phyloP scores from a whole-genome alignment of 2,113 vertebrate genomes.

The Menidia beryllina region DNA sequence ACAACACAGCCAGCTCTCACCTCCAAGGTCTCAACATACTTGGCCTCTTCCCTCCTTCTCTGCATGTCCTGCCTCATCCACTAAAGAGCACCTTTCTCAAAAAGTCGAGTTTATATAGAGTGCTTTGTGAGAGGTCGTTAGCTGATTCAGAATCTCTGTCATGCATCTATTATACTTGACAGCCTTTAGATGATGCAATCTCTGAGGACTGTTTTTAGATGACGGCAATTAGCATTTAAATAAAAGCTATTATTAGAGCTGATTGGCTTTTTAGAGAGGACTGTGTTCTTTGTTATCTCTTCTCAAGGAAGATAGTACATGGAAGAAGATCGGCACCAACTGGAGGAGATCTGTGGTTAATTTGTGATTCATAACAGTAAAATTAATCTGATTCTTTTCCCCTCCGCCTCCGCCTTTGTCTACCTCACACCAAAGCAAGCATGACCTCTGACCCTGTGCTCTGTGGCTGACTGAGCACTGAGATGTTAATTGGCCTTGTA shows the following conservation, averaged over 20 bases:
- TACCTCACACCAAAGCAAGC: constrained; percentile 23
- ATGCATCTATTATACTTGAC: constrained; percentile 60
- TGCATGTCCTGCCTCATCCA: constrained; percentile 44
- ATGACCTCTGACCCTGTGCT: constrained; percentile 59
- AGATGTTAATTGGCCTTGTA: constrained; percentile 72
- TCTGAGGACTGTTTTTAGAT: constrained; percentile 64
- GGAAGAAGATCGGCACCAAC: constrained; percentile 29
- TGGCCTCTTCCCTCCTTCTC: constrained; percentile 12
- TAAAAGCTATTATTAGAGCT: constrained; percentile 68
- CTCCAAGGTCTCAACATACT: background rate
- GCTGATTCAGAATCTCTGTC: constrained; percentile 47
- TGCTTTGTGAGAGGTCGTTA: constrained; percentile 57
- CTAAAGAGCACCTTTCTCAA: constrained; percentile 36
- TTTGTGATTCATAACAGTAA: constrained; percentile 21
- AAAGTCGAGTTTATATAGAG: constrained; percentile 23
- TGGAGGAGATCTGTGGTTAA: constrained; percentile 41
- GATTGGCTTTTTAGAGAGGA: constrained; percentile 45
- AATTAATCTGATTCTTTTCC: constrained; percentile 19
- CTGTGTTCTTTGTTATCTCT: constrained; percentile 19
- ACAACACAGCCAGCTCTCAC: background rate
- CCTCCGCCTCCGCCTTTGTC: constrained; percentile 21
- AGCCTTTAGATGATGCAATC: constrained; percentile 65
- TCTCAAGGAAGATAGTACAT: constrained; percentile 40
- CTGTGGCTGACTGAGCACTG: constrained; percentile 68
- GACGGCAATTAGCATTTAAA: constrained; percentile 65